A percentile compares a stretch with the other conserved stretches of the same genome.
Conservation (phyloP, 2,797 vertebrate species). For the Hypotaenidia okinawae region DNA sequence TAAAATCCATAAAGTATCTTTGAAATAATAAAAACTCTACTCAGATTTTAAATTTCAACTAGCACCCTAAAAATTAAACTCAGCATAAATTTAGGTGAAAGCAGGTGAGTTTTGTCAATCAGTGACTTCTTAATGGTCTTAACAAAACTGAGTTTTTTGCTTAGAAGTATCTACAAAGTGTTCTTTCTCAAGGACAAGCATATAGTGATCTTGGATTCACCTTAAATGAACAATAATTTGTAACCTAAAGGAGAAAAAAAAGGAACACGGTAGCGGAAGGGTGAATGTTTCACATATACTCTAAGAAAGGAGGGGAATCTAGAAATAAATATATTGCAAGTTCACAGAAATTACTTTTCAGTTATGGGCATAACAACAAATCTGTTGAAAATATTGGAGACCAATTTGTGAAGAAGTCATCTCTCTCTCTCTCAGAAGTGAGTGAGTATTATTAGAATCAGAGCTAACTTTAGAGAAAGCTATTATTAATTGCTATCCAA, state of each 20-base stretch:
- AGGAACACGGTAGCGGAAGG: neutral
- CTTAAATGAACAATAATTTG: conserved; percentile 15
- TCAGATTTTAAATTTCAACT: neutral
- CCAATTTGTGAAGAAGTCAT: conserved; percentile 58
- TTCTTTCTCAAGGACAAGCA: neutral
- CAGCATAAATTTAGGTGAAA: neutral
- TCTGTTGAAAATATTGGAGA: conserved; percentile 54
- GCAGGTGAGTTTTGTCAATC: neutral
- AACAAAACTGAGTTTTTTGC: neutral
- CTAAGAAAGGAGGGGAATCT: neutral
- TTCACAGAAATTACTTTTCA: conserved; percentile 16
- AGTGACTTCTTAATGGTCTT: neutral
- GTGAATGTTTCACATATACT: neutral
- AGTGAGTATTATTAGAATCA: conserved; percentile 50
- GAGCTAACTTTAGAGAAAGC: conserved; percentile 68
- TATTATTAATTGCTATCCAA: conserved; percentile 68
- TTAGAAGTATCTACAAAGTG: neutral
- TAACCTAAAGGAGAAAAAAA: neutral
- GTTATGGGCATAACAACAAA: neutral
- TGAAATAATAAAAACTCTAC: neutral
- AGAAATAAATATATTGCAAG: neutral
- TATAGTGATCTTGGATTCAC: conserved; percentile 10
- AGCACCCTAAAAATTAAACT: neutral
- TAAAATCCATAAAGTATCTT: neutral
- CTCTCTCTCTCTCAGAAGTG: conserved; percentile 38